A percentile compares a stretch with the other conserved stretches of the same genome.
Conservation (phyloP, 1,140 invertebrate species). For the Conus ventricosus region DNA sequence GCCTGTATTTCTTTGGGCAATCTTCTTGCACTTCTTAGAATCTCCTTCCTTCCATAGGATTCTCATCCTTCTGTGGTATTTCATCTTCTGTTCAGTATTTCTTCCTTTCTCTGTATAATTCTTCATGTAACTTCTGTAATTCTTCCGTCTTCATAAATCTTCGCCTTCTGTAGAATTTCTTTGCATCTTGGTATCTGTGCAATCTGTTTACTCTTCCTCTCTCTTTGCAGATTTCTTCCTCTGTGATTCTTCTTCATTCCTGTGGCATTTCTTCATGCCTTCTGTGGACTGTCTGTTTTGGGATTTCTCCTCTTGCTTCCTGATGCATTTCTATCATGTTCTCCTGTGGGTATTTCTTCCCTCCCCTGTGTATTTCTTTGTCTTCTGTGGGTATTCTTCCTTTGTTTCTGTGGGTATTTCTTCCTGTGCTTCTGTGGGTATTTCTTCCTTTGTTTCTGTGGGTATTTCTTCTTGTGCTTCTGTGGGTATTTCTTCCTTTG, state of each 20-base stretch:
- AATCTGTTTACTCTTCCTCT: neutral
- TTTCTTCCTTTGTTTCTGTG: neutral
- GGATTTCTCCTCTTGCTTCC: no score
- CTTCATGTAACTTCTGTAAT: neutral
- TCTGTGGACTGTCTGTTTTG: neutral
- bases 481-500: neutral
- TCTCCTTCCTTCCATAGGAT: neutral
- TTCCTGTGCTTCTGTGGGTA: neutral
- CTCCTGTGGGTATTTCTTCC: no score
- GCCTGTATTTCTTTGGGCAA: no score
- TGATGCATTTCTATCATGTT: no score
- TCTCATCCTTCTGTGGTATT: neutral
- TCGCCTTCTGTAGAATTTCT: neutral
- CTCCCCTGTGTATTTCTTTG: no score
- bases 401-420: neutral
- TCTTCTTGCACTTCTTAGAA: no score
- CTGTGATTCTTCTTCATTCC: no score
- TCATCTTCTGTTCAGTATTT: neutral
- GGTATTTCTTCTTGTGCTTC: neutral
- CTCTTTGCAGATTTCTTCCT: neutral
- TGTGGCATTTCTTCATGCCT: neutral
- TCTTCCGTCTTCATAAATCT: no score
- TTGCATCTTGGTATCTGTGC: no score
- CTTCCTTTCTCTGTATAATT: neutral
- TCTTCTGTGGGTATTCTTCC: no score